Percentiles rank a stretch among this genome's conserved stretches.
phyloP scores from a whole-genome alignment of 2,888 invertebrate genomes.

The Silvanus unidentatus region DNA sequence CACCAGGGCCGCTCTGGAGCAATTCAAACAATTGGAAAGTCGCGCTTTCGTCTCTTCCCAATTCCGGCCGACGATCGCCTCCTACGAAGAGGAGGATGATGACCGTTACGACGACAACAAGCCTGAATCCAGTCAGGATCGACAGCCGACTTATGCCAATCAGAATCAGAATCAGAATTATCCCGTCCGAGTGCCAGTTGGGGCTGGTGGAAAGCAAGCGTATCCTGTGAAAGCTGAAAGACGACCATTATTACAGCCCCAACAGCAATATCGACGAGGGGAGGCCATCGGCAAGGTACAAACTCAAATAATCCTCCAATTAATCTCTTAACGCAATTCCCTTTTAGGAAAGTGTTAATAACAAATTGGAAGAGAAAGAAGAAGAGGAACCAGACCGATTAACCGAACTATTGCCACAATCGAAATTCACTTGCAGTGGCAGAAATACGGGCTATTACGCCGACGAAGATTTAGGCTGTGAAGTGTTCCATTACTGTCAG shows the following conservation, averaged over 20 bases:
- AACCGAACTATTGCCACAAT: slow-evolving; percentile 69
- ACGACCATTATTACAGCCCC: slow-evolving; percentile 10
- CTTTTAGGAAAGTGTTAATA: slow-evolving; percentile 12
- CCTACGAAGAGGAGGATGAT: slow-evolving; percentile 22
- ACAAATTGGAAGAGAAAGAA: slow-evolving; percentile 53
- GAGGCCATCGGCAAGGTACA: slow-evolving; percentile 7
- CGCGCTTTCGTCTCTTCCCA: slow-evolving; percentile 23
- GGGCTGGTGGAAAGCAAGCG: slow-evolving; percentile 14
- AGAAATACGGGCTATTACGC: slow-evolving; percentile 88
- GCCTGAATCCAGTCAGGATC: slow-evolving; percentile 27
- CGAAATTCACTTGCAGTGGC: slow-evolving; percentile 74
- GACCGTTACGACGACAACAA: slow-evolving; percentile 25
- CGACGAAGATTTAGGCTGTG: slow-evolving; percentile 80
- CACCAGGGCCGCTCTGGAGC: slow-evolving; percentile 18
- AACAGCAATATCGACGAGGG: slow-evolving; percentile 17
- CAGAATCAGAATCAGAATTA: slow-evolving; percentile 21
- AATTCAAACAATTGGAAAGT: slow-evolving; percentile 23
- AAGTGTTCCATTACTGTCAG: slow-evolving; percentile 91
- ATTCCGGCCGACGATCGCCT: slow-evolving; percentile 21
- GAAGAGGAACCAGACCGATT: slow-evolving; percentile 83
- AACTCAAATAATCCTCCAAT: too few relatives aligned
- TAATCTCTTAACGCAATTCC: background rate
- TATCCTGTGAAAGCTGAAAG: slow-evolving; percentile 12
- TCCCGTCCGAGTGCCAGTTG: slow-evolving; percentile 15
- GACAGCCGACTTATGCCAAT: slow-evolving; percentile 23